Evolutionary conservation across 1,140 invertebrate genomes (phyloP).

Genomic region (Aricia agestis): DNA sequence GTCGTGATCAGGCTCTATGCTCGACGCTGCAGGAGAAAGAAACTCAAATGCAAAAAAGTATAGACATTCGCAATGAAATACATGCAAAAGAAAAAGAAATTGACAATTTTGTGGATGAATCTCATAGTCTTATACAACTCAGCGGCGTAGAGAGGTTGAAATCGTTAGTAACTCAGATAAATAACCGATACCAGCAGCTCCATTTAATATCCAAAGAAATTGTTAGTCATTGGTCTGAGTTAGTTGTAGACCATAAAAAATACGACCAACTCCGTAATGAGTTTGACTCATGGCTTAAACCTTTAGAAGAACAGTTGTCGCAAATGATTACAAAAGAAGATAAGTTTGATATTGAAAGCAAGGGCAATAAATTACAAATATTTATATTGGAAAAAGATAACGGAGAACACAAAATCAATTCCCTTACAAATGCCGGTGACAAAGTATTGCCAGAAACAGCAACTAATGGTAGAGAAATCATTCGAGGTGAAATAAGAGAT

Average conservation of each 20-base stretch:
- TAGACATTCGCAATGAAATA: constrained; percentile 85
- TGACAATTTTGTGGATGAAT: constrained; percentile 92
- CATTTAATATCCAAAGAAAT: constrained; percentile 91
- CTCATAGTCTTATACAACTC: constrained; percentile 89
- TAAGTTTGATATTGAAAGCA: constrained; percentile 75
- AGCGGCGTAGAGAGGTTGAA: constrained; percentile 92
- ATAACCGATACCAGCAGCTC: constrained; percentile 90
- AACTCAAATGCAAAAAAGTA: constrained; percentile 83
- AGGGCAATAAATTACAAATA: constrained; percentile 81
- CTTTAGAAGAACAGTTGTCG: constrained; percentile 85
- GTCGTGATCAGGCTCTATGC: constrained; percentile 90
- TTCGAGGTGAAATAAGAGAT: constrained; percentile 87
- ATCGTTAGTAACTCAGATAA: constrained; percentile 92
- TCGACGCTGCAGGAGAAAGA: constrained; percentile 89
- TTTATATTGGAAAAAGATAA: constrained; percentile 89
- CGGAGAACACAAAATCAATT: constrained; percentile 85
- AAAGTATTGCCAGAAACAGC: constrained; percentile 94
- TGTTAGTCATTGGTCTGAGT: constrained; percentile 89
- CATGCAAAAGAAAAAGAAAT: constrained; percentile 87
- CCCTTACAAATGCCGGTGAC: constrained; percentile 86
- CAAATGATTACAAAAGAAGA: constrained; percentile 79
- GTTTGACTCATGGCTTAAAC: constrained; percentile 85
- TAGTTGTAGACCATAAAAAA: constrained; percentile 89
- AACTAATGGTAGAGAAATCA: constrained; percentile 90
- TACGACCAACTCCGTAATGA: constrained; percentile 88